Evolutionary conservation across 2,888 invertebrate species (phyloP).

Genomic region (Lutraria lutraria): DNA sequence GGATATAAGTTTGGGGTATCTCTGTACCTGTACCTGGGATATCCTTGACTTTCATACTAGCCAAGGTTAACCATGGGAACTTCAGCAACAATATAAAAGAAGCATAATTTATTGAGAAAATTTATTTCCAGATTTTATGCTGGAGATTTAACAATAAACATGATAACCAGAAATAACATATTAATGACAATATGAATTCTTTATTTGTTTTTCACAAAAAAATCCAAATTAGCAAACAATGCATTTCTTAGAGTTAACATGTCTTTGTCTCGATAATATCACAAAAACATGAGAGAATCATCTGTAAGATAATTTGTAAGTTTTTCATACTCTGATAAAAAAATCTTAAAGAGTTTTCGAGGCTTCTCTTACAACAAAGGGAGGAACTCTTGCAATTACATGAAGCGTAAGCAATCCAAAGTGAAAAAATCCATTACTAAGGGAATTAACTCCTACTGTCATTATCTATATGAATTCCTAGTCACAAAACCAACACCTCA

Average conservation of each 20-base stretch:
- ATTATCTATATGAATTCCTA: neutral
- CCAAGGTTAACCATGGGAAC: too few relatives aligned
- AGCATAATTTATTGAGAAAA: neutral
- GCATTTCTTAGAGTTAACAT: neutral
- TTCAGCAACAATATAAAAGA: too few relatives aligned
- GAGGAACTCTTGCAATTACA: neutral
- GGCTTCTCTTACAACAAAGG: neutral
- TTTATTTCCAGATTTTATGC: conserved; percentile 23
- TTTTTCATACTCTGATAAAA: neutral
- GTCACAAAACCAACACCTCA: conserved; percentile 17
- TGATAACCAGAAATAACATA: neutral
- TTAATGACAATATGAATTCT: conserved; percentile 9
- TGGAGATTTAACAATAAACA: conserved; percentile 21
- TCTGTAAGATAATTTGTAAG: neutral
- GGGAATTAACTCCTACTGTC: conserved; percentile 1
- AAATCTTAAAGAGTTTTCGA: neutral
- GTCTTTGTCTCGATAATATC: neutral
- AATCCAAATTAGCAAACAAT: neutral
- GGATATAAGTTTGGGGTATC: too few relatives aligned
- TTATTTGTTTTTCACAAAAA: neutral
- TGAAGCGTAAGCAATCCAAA: neutral
- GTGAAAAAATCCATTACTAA: neutral
- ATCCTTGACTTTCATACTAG: too few relatives aligned
- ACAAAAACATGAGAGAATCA: neutral
- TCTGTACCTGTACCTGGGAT: too few relatives aligned